Base-by-base conservation (phyloP, 2,113 vertebrate species). In the Leuciscus idus region DNA sequence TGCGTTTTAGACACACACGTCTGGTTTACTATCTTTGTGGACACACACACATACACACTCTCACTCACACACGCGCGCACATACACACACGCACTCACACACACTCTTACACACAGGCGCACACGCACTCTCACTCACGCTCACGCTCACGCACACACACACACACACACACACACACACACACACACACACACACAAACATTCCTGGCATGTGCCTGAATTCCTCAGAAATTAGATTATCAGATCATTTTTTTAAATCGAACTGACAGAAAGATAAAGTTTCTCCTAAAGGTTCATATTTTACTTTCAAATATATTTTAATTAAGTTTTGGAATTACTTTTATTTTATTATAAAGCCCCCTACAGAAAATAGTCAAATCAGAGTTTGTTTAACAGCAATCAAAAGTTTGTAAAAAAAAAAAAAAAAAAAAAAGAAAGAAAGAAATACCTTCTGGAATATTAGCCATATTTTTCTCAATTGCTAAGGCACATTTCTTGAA, bases 171-270 rank as follows among this genome's bases (percentile, higher is more conserved):
- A 43, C 8, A 4, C 48, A 13, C 48, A 13, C 12, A 13, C 46
- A 13, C 48, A 4, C 3, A 13, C 48, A 4, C 48, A 50, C 13
- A 4, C 50, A 50, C 50, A 52, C 13, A 91, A 91, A 89, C 90
- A 85, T 93, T 93, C 88, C 91, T 94, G 93, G 92, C 92, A 91
- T 90, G 87, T 84, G 75, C 84, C 77, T 87, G 86, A 86, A 94
- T 94, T 93, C 92, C 92, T 89, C 43, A 88, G 85, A 87, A 88
- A 90, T 93, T 91, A 93, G 86, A 86, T 90, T 90, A 70, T 72
- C 19, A 43, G 19, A 94, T 88, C 68, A 62, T 80, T 89, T 87
- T 73, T 85, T 84, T 90, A 92, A 86, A 84, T 88, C 82, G 76
- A 83, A n/a, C 73, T 50, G 68, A 64, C 3, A 26, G 26, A 26